A percentile compares a stretch with the other conserved stretches of the same genome.
These are phyloP conservation scores for Tachycineta bicolor DNA, from an alignment of 2,113 vertebrate species.

Conservation along the genomic window DNA sequence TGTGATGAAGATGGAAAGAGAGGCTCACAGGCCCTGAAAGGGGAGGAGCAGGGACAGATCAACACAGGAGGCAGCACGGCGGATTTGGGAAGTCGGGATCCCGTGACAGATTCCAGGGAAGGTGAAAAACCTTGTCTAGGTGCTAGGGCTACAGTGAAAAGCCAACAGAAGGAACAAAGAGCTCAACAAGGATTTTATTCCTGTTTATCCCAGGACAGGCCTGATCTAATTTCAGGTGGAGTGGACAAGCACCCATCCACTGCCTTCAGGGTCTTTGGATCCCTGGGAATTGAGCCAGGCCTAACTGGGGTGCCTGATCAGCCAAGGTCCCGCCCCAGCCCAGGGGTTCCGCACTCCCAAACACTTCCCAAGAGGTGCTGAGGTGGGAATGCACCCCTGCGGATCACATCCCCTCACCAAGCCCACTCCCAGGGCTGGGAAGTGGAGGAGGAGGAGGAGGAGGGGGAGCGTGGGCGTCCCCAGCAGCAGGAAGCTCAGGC, in stretches of 20 bases:
- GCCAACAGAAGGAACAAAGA: neutral
- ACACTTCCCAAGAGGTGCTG: too few species aligned
- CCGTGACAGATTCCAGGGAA: neutral
- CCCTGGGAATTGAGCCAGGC: neutral
- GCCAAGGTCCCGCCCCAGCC: neutral
- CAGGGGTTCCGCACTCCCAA: neutral
- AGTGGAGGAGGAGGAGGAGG: fast-evolving
- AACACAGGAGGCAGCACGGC: neutral
- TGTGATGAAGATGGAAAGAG: neutral
- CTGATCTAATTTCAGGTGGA: neutral
- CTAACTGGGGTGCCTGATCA: fast-evolving
- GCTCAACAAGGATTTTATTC: neutral
- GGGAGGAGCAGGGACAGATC: neutral
- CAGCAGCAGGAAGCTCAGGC: neutral
- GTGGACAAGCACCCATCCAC: neutral
- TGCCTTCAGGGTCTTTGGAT: neutral
- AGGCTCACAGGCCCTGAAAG: neutral
- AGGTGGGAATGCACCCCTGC: neutral
- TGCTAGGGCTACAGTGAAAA: neutral
- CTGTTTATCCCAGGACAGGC: neutral
- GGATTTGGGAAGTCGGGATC: neutral
- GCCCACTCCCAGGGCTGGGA: too few species aligned
- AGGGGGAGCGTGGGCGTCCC: fast-evolving
- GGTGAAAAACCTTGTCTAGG: neutral
- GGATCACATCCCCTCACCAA: neutral